Evolutionary conservation across 2,113 vertebrate species (phyloP), one percentile per base, ranked within the genome.

Genomic region (Macquaria australasica): DNA sequence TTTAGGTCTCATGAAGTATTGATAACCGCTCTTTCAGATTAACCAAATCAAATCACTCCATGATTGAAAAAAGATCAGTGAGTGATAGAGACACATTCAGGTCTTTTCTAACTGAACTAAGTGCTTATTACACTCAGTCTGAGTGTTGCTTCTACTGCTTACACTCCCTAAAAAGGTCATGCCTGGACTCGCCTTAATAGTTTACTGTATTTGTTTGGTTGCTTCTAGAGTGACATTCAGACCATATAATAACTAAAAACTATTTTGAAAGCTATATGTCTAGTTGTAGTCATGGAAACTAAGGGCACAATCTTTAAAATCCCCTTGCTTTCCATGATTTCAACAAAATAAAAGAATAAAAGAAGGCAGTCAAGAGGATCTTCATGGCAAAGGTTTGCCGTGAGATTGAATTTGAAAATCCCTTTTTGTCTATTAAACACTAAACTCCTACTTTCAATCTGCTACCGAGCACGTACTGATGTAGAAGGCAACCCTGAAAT

Each of bases 1-100:
- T 75, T 84, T 84, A 34, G 15, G 20, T 51, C 55, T 21, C 15
- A 11, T 25, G 48, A 82, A 60, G 66, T 81, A 85, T 87, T 78
- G 69, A 72, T 83, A 58, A 73, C 74, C 45, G 59, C 21, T 59
- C 37, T 45, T 63, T 68, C 45, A 70, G 67, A 76, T 45, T 34
- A 71, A 62, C 45, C 51, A 55, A n/a, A 75, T n/a, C n/a, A n/a
- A n/a, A 68, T 59, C 25, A 28, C 8, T 25, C 43, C 28, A 31
- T 56, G 56, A 73, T 31, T 45, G 20, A 10, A 25, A 1, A 23
- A 82, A 48, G 23, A 66, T 10, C 68, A 64, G 48, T 8, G 11
- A 45, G 48, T 8, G 11, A 45, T 8, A 10, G 21, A 43, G 64
- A 63, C 55, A 64, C 16, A 48, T 59, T 70, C 41, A 25, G 45